Evolutionary conservation across 2,113 vertebrate genomes (phyloP).

Genomic region (Saguinus midas): DNA sequence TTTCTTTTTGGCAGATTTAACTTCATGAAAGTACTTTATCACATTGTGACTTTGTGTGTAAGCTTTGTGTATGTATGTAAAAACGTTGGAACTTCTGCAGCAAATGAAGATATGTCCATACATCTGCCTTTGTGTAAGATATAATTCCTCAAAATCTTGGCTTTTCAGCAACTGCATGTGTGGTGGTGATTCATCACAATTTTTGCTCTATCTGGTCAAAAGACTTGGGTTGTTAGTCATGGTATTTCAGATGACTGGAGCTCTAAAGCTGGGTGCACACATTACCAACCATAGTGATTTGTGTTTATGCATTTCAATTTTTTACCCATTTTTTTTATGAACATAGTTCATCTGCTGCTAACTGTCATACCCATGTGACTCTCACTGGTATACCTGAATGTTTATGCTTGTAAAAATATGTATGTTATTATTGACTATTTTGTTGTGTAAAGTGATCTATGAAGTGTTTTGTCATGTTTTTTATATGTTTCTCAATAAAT

Average conservation of each 20-base stretch:
- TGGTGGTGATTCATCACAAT: not conserved
- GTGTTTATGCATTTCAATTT: not conserved
- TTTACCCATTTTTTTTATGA: not conserved
- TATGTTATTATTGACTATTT: not conserved
- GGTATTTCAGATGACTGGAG: not conserved
- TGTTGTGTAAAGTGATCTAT: not conserved
- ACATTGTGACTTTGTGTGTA: not conserved
- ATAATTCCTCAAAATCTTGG: not conserved
- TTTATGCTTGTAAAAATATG: not conserved
- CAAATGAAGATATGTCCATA: not conserved
- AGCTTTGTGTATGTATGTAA: not conserved
- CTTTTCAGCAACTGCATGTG: not conserved
- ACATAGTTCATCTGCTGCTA: not conserved
- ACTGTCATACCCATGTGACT: not conserved
- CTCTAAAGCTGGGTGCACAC: not conserved
- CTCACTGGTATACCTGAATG: not conserved
- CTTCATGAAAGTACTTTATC: not conserved
- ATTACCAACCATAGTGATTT: not conserved
- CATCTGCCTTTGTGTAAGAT: not conserved
- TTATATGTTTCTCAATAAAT: not conserved
- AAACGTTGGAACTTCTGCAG: not conserved
- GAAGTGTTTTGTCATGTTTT: not conserved
- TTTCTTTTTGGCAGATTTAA: not conserved
- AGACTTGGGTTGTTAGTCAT: not conserved
- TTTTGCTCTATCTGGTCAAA: not conserved